A percentile compares a stretch with the other conserved stretches of the same genome.
These are phyloP conservation scores for Orius insidiosus DNA, from an alignment of 1,140 invertebrate genomes.

Conservation along the genomic window DNA sequence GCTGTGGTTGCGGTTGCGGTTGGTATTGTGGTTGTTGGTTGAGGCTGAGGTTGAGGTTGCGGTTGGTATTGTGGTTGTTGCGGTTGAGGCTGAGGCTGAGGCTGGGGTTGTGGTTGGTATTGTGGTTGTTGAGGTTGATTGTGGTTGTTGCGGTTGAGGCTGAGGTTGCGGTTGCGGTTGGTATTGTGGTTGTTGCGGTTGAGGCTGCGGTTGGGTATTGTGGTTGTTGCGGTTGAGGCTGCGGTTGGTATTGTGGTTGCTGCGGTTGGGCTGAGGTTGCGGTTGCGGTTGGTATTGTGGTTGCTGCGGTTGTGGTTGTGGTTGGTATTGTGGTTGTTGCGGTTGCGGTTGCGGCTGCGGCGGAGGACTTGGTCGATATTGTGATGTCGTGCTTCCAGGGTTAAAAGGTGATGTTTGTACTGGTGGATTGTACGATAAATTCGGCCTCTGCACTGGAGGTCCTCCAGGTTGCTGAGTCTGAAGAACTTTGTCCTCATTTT, in stretches of 20 bases:
- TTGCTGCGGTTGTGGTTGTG: not conserved
- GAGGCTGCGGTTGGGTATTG: constrained; percentile 14
- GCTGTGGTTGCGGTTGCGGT: constrained; percentile 12
- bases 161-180: constrained; percentile 1
- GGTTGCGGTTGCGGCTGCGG: not conserved
- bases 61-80: not conserved
- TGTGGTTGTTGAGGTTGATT: no score
- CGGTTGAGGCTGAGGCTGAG: constrained; percentile 5
- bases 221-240: constrained; percentile 13
- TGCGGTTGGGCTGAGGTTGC: no score
- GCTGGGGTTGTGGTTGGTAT: not conserved
- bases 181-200: no score
- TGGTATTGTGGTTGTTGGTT: constrained; percentile 1
- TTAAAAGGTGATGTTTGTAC: constrained; percentile 2
- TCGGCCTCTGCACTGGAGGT: not conserved
- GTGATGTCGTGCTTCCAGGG: no score
- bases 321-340: no score
- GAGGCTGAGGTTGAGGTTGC: not conserved
- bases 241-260: no score
- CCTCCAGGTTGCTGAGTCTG: not conserved
- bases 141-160: no score
- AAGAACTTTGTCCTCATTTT: constrained; percentile 13
- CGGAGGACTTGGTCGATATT: not conserved
- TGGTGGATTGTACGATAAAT: not conserved
- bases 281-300: constrained; percentile 10